A percentile compares a stretch with the other conserved stretches of the same genome.
These are phyloP conservation scores for Alectoris magna DNA, from an alignment of 2,797 vertebrate genomes.

Conservation along the genomic window DNA sequence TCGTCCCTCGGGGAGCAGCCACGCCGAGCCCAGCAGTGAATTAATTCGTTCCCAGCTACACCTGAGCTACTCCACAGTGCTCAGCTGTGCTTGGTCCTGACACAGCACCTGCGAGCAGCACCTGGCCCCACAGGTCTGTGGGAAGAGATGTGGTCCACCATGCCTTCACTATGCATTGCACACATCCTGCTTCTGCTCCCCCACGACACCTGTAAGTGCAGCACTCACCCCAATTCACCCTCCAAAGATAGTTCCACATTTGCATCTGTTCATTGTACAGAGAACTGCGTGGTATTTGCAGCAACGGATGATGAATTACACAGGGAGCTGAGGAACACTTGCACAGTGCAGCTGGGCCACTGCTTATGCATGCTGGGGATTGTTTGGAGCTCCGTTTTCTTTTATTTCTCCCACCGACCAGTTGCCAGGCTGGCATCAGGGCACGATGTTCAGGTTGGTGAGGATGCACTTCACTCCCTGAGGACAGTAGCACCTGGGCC, in stretches of 20 bases:
- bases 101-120: not conserved
- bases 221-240: not conserved
- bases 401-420: not conserved
- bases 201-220: not conserved
- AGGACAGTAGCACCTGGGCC: not conserved
- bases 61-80: not conserved
- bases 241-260: not conserved
- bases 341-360: conserved; percentile 16
- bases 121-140: not conserved
- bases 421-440: not conserved
- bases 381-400: not conserved
- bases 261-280: not conserved
- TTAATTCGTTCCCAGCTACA: not conserved
- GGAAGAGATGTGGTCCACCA: not conserved
- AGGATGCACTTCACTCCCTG: not conserved
- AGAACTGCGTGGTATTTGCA: not conserved
- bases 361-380: not conserved
- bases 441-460: not conserved
- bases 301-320: not conserved
- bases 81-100: not conserved
- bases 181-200: not conserved
- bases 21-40: not conserved
- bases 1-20: conserved; percentile 9
- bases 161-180: not conserved
- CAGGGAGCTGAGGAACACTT: not conserved